A percentile compares a stretch with the other conserved stretches of the same genome.
Conservation (phyloP, 2,888 invertebrate species). For the Punctoribates punctum region DNA sequence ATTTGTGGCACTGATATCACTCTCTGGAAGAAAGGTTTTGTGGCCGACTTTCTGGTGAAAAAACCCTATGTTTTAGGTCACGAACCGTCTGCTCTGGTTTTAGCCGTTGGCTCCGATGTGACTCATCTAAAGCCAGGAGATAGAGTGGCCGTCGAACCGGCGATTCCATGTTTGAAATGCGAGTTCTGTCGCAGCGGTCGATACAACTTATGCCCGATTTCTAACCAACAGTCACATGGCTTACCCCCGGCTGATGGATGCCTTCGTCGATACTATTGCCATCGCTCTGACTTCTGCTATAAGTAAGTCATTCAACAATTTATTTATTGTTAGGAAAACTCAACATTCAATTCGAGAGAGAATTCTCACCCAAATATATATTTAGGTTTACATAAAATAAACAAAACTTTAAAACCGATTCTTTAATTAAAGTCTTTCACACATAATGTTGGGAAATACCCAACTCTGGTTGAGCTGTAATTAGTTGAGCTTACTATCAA, state of each 20-base stretch:
- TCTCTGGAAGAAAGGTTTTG: constrained; percentile 39
- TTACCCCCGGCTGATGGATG: constrained; percentile 83
- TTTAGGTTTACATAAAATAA: too few relatives aligned
- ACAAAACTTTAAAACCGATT: too few relatives aligned
- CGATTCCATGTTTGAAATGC: constrained; percentile 44
- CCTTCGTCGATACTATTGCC: constrained; percentile 77
- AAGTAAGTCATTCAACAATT: constrained; percentile 56
- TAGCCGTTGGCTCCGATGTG: constrained; percentile 43
- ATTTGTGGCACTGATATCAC: constrained; percentile 44
- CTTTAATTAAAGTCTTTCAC: too few relatives aligned
- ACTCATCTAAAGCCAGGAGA: constrained; percentile 43
- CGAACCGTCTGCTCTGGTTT: constrained; percentile 41
- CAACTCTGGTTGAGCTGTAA: too few relatives aligned
- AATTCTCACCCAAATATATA: too few relatives aligned
- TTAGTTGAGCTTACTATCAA: too few relatives aligned
- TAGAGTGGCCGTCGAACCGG: constrained; percentile 46
- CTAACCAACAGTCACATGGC: constrained; percentile 37
- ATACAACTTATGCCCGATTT: constrained; percentile 44
- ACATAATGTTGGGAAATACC: too few relatives aligned
- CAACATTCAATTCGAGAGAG: too few relatives aligned
- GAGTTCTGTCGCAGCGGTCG: constrained; percentile 44
- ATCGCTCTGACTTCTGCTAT: constrained; percentile 64
- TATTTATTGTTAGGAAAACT: too few relatives aligned
- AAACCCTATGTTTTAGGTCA: constrained; percentile 44
- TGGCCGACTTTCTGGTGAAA: constrained; percentile 39